Percentiles rank a stretch among this genome's conserved stretches.
phyloP scores from a whole-genome alignment of 2,888 invertebrate species.

The Andrena praecox region DNA sequence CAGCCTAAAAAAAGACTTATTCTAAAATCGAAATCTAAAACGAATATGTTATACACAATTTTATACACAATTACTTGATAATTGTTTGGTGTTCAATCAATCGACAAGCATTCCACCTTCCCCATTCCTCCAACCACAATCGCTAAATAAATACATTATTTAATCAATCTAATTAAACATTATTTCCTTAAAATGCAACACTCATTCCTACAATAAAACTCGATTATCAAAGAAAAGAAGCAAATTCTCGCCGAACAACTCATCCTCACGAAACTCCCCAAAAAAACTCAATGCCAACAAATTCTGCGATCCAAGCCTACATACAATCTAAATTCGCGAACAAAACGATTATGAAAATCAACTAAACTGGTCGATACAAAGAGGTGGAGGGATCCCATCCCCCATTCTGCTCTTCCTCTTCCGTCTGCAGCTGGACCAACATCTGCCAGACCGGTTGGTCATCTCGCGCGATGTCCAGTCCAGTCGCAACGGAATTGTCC shows the following conservation, averaged over 20 bases:
- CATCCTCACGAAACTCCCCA: too few relatives aligned
- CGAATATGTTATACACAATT: background rate
- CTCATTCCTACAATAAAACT: background rate
- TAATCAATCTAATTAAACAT: background rate
- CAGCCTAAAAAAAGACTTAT: background rate
- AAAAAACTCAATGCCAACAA: background rate
- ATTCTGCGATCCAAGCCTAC: background rate
- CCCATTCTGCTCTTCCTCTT: slow-evolving; percentile 32
- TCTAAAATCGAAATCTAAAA: background rate
- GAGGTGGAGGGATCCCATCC: slow-evolving; percentile 12
- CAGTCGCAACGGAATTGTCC: slow-evolving; percentile 36
- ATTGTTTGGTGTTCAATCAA: background rate
- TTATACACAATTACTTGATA: background rate
- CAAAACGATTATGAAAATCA: slow-evolving; percentile 23
- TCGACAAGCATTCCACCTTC: too few relatives aligned
- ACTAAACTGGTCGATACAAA: slow-evolving; percentile 13
- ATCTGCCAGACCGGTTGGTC: slow-evolving; percentile 84
- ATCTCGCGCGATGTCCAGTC: slow-evolving; percentile 81
- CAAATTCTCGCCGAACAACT: too few relatives aligned
- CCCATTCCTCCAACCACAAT: background rate
- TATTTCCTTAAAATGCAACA: background rate
- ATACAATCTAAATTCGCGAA: background rate
- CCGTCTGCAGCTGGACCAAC: slow-evolving; percentile 81
- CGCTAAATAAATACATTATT: background rate
- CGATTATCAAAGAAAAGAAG: background rate